phyloP scores from a whole-genome alignment of 2,113 vertebrate species.

The Trichomycterus rosablanca region DNA sequence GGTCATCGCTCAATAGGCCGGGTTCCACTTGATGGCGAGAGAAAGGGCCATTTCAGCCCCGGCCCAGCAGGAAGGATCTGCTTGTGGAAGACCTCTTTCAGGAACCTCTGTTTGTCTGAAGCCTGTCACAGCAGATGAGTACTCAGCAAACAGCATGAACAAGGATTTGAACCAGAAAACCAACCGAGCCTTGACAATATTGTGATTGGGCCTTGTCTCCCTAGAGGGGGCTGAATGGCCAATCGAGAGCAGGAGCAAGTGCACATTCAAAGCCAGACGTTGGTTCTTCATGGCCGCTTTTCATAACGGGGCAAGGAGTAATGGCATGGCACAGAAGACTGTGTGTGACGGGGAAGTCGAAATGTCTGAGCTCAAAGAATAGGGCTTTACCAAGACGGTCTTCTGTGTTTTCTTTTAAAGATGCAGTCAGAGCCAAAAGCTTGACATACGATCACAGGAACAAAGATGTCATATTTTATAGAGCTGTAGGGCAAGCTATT shows the following conservation, averaged over 20 bases:
- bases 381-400: slow-evolving; percentile 26
- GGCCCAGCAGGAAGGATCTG: slow-evolving; percentile 92
- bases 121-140: slow-evolving; percentile 96
- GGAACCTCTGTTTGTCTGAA: slow-evolving; percentile 89
- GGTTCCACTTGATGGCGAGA: slow-evolving; percentile 94
- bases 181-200: slow-evolving; percentile 87
- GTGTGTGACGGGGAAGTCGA: slow-evolving; percentile 45
- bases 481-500: no score
- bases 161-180: slow-evolving; percentile 98
- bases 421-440: slow-evolving; percentile 13
- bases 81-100: slow-evolving; percentile 93
- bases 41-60: slow-evolving; percentile 86
- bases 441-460: slow-evolving; percentile 8
- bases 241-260: slow-evolving; percentile 77
- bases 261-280: slow-evolving; percentile 67
- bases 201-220: slow-evolving; percentile 80
- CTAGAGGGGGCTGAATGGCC: slow-evolving; percentile 75
- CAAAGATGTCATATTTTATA: no score
- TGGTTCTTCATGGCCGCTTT: slow-evolving; percentile 65
- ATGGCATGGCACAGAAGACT: slow-evolving; percentile 45
- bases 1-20: slow-evolving; percentile 85
- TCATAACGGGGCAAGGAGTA: slow-evolving; percentile 53
- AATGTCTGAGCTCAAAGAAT: slow-evolving; percentile 39
- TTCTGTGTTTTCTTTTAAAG: slow-evolving; percentile 11
- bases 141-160: slow-evolving; percentile 98